These are phyloP conservation scores for Panurus biarmicus DNA, from an alignment of 2,113 vertebrate genomes.

Conservation along the genomic window DNA sequence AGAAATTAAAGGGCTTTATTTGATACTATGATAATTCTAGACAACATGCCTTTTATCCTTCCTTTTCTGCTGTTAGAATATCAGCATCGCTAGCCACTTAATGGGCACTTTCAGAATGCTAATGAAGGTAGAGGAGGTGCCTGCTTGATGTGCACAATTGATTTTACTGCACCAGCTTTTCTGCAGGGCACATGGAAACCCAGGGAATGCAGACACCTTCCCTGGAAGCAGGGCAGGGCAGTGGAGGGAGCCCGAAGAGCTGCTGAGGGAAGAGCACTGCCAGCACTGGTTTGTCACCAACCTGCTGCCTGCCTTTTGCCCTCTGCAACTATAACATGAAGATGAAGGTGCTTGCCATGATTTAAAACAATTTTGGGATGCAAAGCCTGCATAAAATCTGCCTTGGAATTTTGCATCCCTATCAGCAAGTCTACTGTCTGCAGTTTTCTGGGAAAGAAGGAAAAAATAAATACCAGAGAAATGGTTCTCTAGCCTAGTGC, in stretches of 20 bases:
- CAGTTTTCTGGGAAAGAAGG: not conserved
- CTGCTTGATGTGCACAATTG: not conserved
- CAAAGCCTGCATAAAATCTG: not conserved
- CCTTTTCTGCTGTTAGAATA: not conserved
- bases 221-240: rapidly evolving
- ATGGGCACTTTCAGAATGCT: not conserved
- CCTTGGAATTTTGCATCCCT: not conserved
- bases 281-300: not conserved
- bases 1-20: not conserved
- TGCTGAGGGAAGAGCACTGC: not conserved
- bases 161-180: not conserved
- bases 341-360: not conserved
- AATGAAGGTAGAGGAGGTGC: not conserved
- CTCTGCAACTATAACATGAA: not conserved
- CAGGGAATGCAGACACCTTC: not conserved
- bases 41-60: not conserved
- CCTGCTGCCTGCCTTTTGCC: not conserved
- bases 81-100: not conserved
- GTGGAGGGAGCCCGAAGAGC: rapidly evolving
- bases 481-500: not conserved
- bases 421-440: not conserved
- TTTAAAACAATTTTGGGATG: not conserved
- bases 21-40: not conserved
- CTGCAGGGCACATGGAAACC: not conserved
- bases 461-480: not conserved